phyloP scores from a whole-genome alignment of 2,888 invertebrate genomes.

The Agrochola lota region DNA sequence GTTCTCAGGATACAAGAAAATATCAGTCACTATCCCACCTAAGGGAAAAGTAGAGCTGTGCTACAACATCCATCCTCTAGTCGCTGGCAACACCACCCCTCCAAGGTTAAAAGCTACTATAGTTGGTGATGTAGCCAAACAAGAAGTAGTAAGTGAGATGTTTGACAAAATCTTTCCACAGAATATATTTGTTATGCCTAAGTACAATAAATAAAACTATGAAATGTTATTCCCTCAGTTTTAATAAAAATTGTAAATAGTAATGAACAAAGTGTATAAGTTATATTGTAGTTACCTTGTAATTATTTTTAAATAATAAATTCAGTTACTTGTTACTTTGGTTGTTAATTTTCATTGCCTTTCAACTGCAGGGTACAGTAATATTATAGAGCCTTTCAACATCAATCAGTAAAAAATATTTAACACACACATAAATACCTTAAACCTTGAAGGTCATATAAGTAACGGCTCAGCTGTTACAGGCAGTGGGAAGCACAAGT shows the following conservation, averaged over 20 bases:
- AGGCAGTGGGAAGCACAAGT: background rate
- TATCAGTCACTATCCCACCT: constrained; percentile 91
- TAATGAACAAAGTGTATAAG: constrained; percentile 84
- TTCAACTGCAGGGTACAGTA: background rate
- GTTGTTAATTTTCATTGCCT: background rate
- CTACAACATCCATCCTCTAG: constrained; percentile 95
- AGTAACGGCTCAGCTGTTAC: background rate
- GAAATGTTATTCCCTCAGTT: constrained; percentile 72
- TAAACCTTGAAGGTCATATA: background rate
- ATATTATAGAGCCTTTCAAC: background rate
- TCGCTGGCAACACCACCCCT: constrained; percentile 93
- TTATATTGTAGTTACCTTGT: constrained; percentile 84
- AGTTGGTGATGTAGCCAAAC: constrained; percentile 82
- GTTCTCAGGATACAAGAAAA: constrained; percentile 98
- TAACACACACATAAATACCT: background rate
- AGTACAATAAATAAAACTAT: constrained; percentile 87
- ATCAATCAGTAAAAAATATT: background rate
- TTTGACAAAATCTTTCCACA: constrained; percentile 88
- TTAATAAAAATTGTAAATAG: constrained; percentile 82
- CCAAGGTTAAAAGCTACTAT: constrained; percentile 91
- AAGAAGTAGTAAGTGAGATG: constrained; percentile 86
- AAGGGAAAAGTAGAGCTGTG: constrained; percentile 91
- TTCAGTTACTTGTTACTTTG: constrained; percentile 81
- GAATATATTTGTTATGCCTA: constrained; percentile 90
- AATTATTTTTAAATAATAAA: constrained; percentile 83